A percentile compares a stretch with the other conserved stretches of the same genome.
These are phyloP conservation scores for Tetragonisca angustula DNA, from an alignment of 2,888 invertebrate species.

Conservation along the genomic window DNA sequence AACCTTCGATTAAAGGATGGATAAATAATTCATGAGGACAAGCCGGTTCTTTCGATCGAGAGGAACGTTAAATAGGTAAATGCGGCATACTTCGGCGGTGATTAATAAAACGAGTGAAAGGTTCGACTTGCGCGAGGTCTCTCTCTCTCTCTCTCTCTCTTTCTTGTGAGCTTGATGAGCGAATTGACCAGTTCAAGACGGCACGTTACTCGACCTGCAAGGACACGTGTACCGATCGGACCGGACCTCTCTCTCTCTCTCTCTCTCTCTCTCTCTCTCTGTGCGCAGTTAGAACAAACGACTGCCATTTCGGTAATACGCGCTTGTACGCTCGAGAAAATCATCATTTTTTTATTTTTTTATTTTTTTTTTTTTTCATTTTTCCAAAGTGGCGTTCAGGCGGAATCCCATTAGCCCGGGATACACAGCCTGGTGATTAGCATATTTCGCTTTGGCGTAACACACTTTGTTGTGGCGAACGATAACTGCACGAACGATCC, in stretches of 20 bases:
- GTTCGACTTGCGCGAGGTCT: constrained; percentile 20
- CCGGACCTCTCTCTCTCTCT: not conserved
- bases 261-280: no score
- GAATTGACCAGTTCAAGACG: constrained; percentile 51
- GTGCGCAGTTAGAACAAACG: constrained; percentile 22
- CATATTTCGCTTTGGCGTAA: not conserved
- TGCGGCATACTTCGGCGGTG: constrained; percentile 50
- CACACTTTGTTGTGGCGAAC: not conserved
- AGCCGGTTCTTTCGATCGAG: constrained; percentile 24
- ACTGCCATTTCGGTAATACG: not conserved
- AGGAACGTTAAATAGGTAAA: constrained; percentile 44
- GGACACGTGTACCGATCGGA: constrained; percentile 49
- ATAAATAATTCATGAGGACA: constrained; percentile 38
- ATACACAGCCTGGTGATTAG: not conserved
- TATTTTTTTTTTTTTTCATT: not conserved
- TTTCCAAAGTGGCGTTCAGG: not conserved
- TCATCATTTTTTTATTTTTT: not conserved
- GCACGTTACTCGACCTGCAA: constrained; percentile 52
- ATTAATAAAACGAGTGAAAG: constrained; percentile 72
- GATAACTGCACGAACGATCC: constrained; percentile 11
- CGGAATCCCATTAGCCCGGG: constrained; percentile 3
- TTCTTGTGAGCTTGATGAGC: constrained; percentile 28
- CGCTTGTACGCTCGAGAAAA: not conserved
- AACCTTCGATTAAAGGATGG: constrained; percentile 20
- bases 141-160: not conserved